Conservation (phyloP, 2,888 invertebrate species). For the Zaprionus lineosus region DNA sequence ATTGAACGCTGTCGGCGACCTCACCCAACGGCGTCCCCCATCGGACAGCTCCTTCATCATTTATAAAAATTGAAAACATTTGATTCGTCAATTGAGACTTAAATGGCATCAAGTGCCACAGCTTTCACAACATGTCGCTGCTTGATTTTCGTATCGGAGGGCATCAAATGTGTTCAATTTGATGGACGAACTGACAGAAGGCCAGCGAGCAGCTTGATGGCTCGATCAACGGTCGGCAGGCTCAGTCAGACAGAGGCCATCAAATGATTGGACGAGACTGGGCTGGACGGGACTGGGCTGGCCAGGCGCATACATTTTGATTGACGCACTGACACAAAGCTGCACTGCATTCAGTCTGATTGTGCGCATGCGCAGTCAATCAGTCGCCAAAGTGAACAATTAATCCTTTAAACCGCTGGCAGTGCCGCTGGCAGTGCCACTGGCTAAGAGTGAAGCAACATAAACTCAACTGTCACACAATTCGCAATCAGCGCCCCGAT, state of each 20-base stretch:
- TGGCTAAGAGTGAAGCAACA: slow-evolving; percentile 30
- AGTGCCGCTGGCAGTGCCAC: slow-evolving; percentile 9
- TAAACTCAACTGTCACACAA: slow-evolving; percentile 79
- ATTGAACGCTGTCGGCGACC: slow-evolving; percentile 43
- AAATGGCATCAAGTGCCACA: slow-evolving; percentile 11
- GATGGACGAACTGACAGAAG: slow-evolving; percentile 43
- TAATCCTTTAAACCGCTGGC: slow-evolving; percentile 61
- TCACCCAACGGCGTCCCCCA: too few species aligned
- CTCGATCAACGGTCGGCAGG: too few species aligned
- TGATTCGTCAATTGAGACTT: slow-evolving; percentile 25
- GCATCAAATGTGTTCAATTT: too few species aligned
- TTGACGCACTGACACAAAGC: slow-evolving; percentile 44
- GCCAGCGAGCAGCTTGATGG: slow-evolving; percentile 38
- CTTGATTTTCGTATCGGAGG: background rate
- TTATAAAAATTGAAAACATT: too few species aligned
- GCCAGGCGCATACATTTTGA: too few species aligned
- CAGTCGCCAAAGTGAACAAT: slow-evolving; percentile 43
- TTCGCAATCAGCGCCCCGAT: slow-evolving; percentile 65
- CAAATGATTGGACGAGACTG: too few species aligned
- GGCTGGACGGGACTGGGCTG: too few species aligned
- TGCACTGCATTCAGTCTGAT: slow-evolving; percentile 26
- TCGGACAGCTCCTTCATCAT: too few species aligned
- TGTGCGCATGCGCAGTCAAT: slow-evolving; percentile 60
- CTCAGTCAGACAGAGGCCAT: too few species aligned
- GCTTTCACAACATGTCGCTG: slow-evolving; percentile 40